Percentiles rank a stretch among this genome's conserved stretches.
Conservation (phyloP, 2,113 vertebrate genomes). For the Hucho hucho region DNA sequence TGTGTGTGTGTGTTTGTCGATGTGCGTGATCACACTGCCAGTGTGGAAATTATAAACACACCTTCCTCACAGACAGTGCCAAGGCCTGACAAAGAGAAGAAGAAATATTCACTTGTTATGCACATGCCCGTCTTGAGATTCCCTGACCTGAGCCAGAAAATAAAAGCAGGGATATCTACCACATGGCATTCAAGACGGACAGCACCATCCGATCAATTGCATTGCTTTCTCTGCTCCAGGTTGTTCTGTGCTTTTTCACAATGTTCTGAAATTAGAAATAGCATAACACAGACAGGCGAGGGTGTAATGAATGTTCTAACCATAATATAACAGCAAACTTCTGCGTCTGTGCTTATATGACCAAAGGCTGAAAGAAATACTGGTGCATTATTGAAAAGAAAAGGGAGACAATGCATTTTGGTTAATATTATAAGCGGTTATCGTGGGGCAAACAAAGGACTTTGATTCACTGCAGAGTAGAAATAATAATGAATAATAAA, state of each 20-base stretch:
- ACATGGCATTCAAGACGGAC: background rate
- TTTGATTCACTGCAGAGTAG: too few relatives aligned
- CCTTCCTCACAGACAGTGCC: background rate
- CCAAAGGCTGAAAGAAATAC: background rate
- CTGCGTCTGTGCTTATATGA: background rate
- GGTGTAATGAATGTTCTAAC: too few relatives aligned
- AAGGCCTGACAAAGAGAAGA: background rate
- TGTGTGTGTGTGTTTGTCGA: background rate
- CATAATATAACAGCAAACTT: background rate
- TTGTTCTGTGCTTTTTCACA: background rate
- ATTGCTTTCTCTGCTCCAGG: background rate
- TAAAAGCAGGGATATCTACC: background rate
- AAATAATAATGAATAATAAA: too few relatives aligned
- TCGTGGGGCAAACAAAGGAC: too few relatives aligned
- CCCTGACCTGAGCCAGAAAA: background rate
- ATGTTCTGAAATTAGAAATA: background rate
- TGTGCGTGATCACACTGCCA: background rate
- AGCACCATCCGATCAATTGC: too few relatives aligned
- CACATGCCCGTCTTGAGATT: background rate
- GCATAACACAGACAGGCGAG: background rate
- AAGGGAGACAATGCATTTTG: too few relatives aligned
- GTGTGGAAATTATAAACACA: background rate
- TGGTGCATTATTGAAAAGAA: too few relatives aligned
- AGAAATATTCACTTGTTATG: background rate
- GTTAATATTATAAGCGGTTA: too few relatives aligned